Evolutionary conservation across 2,113 vertebrate species (phyloP), one percentile per base, ranked within the genome.

Genomic region (Heterochromis multidens): DNA sequence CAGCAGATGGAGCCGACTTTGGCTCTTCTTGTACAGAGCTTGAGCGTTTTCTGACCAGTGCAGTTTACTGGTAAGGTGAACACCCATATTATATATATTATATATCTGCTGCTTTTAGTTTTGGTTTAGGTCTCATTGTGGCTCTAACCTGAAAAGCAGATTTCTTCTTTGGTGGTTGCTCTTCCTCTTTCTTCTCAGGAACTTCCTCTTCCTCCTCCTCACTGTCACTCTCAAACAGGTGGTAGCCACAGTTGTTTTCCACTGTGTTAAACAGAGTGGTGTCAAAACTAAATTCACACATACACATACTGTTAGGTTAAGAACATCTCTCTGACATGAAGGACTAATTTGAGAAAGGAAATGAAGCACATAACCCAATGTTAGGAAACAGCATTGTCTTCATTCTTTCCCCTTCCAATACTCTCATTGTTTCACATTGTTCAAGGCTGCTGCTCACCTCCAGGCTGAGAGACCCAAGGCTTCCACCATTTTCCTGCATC

Each of bases 61-160:
- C n/a, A n/a, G n/a, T n/a, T n/a, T n/a, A n/a, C n/a, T n/a, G n/a
- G n/a, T n/a, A n/a, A n/a, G n/a, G n/a, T n/a, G n/a, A n/a, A n/a
- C n/a, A n/a, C n/a, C n/a, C n/a, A n/a, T n/a, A n/a, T n/a, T n/a
- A n/a, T n/a, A n/a, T n/a, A n/a, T n/a, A n/a, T n/a, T n/a, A n/a
- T n/a, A n/a, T n/a, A n/a, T n/a, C n/a, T n/a, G n/a, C n/a, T 21
- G 0, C 25, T 72, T 11, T 27, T 52, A 27, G 6, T 54, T 40
- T 43, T 31, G 14, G 12, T 12, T 46, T 2, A 31, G 10, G 29
- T 21, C 16, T 31, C 12, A 31, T 40, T 61, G 57, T 79, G 37
- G 8, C 13, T 61, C 79, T 81, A 9, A 96, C 96, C 95, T 96
- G 96, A 82, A 97, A 96, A 37, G 96, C 96, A 67, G 94, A 94